Base-by-base conservation (phyloP, 37 sponge, comb jelly and placozoan species). In the Halichondria panicea region DNA sequence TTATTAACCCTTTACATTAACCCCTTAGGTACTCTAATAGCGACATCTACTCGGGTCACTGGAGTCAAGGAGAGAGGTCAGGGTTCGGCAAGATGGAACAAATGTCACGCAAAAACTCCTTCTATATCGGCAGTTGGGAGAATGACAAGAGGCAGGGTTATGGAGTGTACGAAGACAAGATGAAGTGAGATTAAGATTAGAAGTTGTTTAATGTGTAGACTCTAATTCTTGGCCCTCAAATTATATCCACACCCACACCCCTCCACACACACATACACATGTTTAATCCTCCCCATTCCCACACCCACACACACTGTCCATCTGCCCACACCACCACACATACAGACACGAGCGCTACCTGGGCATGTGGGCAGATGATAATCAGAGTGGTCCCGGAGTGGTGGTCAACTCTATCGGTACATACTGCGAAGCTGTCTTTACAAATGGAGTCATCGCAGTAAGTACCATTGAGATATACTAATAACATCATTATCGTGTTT, bases 151-250 rank as follows among this genome's bases (percentile, higher is more conserved):
- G 78, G 36, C 40, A 72, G 46, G 93, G 93, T 0, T 92, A 92
- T 62, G 93, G 93, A 0, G 66, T 92, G 37, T 84, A 78, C 48
- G 93, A 92, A 18, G 86, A 92, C 53, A 92, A 79, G 52, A 43
- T 80, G 72, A 87, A 55, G 89, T 84, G 31, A 67, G 81, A n/a
- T n/a, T n/a, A n/a, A n/a, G n/a, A n/a, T n/a, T n/a, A n/a, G n/a
- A n/a, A n/a, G n/a, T n/a, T n/a, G n/a, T n/a, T n/a, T n/a, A n/a
- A n/a, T n/a, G n/a, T n/a, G n/a, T n/a, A n/a, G n/a, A n/a, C n/a
- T n/a, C n/a, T n/a, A n/a, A n/a, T n/a, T n/a, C n/a, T n/a, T n/a
- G n/a, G n/a, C n/a, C n/a, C n/a, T n/a, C n/a, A n/a, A n/a, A n/a
- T n/a, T n/a, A n/a, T n/a, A n/a, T n/a, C n/a, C n/a, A n/a, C n/a